These are phyloP conservation scores for Columbina picui DNA, from an alignment of 2,113 vertebrate genomes.

Conservation along the genomic window DNA sequence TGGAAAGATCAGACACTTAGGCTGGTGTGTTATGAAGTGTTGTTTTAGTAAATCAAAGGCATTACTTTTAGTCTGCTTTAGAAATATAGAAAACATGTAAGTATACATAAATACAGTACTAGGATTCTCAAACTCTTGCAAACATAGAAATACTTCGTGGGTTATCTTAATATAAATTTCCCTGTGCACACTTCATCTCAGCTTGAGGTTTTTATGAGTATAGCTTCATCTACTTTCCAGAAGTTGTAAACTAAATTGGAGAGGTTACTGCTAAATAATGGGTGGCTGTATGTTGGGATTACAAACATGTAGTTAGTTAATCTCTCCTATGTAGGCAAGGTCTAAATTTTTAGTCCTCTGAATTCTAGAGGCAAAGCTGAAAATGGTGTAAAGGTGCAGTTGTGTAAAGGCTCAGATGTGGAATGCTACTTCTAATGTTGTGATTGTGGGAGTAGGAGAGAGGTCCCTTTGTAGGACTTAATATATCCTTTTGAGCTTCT, in stretches of 20 bases:
- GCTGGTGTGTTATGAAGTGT: not conserved
- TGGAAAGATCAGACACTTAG: not conserved
- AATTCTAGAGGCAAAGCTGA: not conserved
- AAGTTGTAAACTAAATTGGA: not conserved
- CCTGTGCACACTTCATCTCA: not conserved
- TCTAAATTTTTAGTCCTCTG: not conserved
- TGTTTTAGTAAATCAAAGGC: not conserved
- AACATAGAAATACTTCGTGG: not conserved
- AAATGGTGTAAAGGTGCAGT: not conserved
- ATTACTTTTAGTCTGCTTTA: not conserved
- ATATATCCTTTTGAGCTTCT: not conserved
- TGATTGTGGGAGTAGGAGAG: not conserved
- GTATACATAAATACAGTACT: not conserved
- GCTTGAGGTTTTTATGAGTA: not conserved
- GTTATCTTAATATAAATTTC: not conserved
- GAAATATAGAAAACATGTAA: not conserved
- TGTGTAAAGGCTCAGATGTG: not conserved
- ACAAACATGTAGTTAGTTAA: not conserved
- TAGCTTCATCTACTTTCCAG: not conserved
- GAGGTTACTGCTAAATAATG: fast-evolving
- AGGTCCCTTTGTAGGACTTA: not conserved
- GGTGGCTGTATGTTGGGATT: not conserved
- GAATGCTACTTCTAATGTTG: not conserved
- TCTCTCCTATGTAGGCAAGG: not conserved
- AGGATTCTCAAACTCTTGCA: not conserved